Evolutionary conservation across 1,140 invertebrate genomes (phyloP), one percentile per base, ranked within the genome.

Genomic region (Uloborus diversus): DNA sequence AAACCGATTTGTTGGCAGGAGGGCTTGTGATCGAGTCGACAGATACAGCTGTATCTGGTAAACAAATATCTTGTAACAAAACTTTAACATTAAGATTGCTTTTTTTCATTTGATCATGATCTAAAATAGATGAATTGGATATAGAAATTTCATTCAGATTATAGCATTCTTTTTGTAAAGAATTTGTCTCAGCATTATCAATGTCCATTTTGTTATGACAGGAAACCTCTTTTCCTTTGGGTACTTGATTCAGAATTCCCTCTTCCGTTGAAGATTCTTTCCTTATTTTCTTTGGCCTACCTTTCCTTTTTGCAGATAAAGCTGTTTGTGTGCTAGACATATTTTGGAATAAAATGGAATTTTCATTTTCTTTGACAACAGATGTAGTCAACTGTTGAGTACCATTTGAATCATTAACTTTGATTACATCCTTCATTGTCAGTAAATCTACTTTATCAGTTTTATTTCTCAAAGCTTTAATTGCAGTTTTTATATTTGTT

Each of bases 41-140:
- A 35, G 73, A 78, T 28, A 78, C 28, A n/a, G 62, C 73, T 23
- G 73, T 78, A 57, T 78, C 73, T 28, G 47, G 17, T 14, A 7
- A 66, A n/a, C 23, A 20, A 7, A n/a, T 49, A 62, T 14, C 20
- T 49, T 32, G 5, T 30, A 32, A 4, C n/a, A 23, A n/a, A 4
- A 7, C 23, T 0, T n/a, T n/a, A n/a, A n/a, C n/a, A n/a, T n/a
- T n/a, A n/a, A n/a, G n/a, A n/a, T n/a, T n/a, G 9, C 13, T 37
- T 14, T 13, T 49, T 23, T 13, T 42, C 1, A 9, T 42, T 9
- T 17, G 17, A 42, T 20, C 4, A 53, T 4, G 23, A 20, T n/a
- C 23, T 53, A 20, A 7, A 53, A 53, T 20, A 20, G 49, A 53
- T 53, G 13, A 14, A 20, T 20, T n/a, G 20, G 4, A 25, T 14